phyloP scores from a whole-genome alignment of 2,888 invertebrate species.

The Aleiodes leptofemur region DNA sequence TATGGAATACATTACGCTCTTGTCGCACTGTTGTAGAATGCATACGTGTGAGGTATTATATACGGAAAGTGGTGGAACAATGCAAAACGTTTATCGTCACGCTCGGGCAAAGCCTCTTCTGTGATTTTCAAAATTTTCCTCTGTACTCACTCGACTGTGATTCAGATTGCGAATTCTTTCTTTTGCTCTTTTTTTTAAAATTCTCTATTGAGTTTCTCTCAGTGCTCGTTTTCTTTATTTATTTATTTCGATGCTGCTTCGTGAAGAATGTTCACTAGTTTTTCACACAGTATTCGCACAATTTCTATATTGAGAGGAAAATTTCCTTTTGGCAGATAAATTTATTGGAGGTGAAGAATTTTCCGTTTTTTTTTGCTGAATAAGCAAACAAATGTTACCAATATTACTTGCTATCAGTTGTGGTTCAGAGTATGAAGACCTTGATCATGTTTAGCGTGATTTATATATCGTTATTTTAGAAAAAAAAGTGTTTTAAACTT shows the following conservation, averaged over 20 bases:
- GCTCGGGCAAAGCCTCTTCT: conserved; percentile 43
- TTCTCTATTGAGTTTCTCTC: not conserved
- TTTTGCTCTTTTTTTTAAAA: not conserved
- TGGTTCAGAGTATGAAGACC: no score
- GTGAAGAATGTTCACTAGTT: not conserved
- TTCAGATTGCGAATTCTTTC: conserved; percentile 34
- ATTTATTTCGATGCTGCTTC: not conserved
- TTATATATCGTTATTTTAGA: no score
- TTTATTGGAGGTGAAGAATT: no score
- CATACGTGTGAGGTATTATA: not conserved
- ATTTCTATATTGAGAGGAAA: no score
- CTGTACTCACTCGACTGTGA: conserved; percentile 27
- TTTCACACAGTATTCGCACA: no score
- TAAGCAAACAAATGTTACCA: no score
- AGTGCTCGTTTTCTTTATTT: not conserved
- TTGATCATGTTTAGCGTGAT: no score
- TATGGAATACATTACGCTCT: conserved; percentile 10
- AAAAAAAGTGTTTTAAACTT: no score
- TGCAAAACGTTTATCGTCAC: conserved; percentile 47
- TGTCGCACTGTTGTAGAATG: not conserved
- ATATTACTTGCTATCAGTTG: no score
- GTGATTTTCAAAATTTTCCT: conserved; percentile 24
- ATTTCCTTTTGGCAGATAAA: no score
- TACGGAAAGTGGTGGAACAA: conserved; percentile 36
- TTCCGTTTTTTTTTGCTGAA: no score